These are phyloP conservation scores for Hemitrygon akajei DNA, from an alignment of 2,797 vertebrate genomes.

Conservation along the genomic window DNA sequence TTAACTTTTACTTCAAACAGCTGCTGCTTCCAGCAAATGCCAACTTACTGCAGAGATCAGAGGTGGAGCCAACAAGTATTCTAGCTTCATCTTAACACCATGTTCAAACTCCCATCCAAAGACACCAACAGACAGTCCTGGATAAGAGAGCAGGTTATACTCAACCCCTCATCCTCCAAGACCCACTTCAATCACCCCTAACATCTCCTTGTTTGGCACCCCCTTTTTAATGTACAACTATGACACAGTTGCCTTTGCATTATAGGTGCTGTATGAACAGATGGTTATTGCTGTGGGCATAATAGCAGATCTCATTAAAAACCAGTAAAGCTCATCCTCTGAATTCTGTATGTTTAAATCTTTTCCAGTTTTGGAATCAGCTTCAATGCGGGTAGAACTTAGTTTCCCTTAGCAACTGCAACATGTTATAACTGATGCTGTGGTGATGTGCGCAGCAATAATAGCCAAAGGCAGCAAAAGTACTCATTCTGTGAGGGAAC, in stretches of 20 bases:
- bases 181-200: not conserved
- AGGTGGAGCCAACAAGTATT: too few species aligned
- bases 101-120: too few species aligned
- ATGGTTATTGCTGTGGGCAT: not conserved
- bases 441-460: not conserved
- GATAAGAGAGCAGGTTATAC: too few species aligned
- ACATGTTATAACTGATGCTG: not conserved
- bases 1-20: too few species aligned
- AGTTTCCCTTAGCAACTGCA: slow-evolving; percentile 13
- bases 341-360: not conserved
- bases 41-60: too few species aligned
- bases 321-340: not conserved
- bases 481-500: not conserved
- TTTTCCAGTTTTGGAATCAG: not conserved
- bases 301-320: not conserved
- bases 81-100: too few species aligned
- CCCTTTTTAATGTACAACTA: not conserved
- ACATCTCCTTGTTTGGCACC: not conserved
- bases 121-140: too few species aligned
- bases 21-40: too few species aligned
- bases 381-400: not conserved
- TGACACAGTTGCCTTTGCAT: not conserved
- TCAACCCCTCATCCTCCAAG: not conserved
- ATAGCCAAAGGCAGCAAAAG: not conserved
- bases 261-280: not conserved